Base-by-base conservation (phyloP, 2,888 invertebrate species). In the Xylocampa areola region DNA sequence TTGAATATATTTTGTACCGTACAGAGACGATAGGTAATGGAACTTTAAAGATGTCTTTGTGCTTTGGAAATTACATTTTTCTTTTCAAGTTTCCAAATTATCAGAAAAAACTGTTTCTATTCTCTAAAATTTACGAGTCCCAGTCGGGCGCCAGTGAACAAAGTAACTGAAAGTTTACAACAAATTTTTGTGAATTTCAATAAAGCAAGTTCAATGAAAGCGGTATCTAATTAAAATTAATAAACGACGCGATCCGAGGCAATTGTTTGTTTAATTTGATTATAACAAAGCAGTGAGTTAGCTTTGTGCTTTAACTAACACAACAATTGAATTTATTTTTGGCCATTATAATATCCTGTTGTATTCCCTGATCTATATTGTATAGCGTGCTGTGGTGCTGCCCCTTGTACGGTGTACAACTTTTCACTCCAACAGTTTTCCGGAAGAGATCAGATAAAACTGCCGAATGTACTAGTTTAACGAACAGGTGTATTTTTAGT, bases 71-170 rank as follows among this genome's bases (percentile, higher is more conserved):
- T 21, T 21, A 5, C 21, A 4, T 21, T 21, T 21, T 4, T n/a
- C n/a, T n/a, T n/a, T n/a, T n/a, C n/a, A n/a, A n/a, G n/a, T n/a
- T n/a, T n/a, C n/a, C n/a, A n/a, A n/a, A n/a, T n/a, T n/a, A n/a
- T 21, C 11, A 21, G 2, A 19, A 11, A 36, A 11, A 10, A 11
- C 2, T 7, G 11, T 21, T 51, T 19, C 10, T 5, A 13, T 0
- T 21, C n/a, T 43, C 5, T n/a, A 39, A 21, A 13, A 5, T 11
- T 29, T 29, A 2, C 11, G 2, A 16, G 45, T 14, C 51, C 68
- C 68, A 59, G 47, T 59, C 23, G 68, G 63, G 68, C 43, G 53
- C 63, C 72, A 72, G n/a, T n/a, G n/a, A n/a, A n/a, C n/a, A n/a
- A n/a, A n/a, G n/a, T n/a, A n/a, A n/a, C n/a, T n/a, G n/a, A n/a